Evolutionary conservation across 2,888 invertebrate species (phyloP).

Genomic region (Miltochrista miniata): DNA sequence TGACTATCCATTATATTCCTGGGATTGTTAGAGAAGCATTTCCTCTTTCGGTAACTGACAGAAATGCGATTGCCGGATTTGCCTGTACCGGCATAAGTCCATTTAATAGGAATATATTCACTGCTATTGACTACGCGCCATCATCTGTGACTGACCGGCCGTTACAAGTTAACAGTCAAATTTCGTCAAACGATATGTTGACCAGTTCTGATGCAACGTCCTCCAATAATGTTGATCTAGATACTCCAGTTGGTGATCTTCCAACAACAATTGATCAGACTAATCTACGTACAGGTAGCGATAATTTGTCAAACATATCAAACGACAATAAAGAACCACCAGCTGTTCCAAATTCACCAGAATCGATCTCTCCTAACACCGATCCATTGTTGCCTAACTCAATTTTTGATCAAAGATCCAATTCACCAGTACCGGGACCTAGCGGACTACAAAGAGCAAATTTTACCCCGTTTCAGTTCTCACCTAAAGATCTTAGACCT

Average conservation of each 20-base stretch:
- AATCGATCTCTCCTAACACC: too few species aligned
- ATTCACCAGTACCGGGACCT: neutral
- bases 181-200: neutral
- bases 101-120: neutral
- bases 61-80: neutral
- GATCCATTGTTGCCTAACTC: too few species aligned
- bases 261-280: too few species aligned
- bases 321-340: too few species aligned
- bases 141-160: neutral
- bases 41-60: neutral
- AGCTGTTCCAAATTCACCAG: too few species aligned
- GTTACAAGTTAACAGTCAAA: neutral
- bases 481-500: neutral
- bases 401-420: too few species aligned
- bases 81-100: neutral
- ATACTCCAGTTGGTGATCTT: slow-evolving; percentile 9
- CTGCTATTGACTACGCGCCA: neutral
- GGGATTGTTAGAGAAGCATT: slow-evolving; percentile 2
- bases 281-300: neutral
- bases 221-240: neutral
- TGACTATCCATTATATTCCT: slow-evolving; percentile 14
- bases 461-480: neutral
- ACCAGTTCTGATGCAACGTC: too few species aligned
- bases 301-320: neutral
- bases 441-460: neutral